phyloP scores from a whole-genome alignment of 1,140 invertebrate genomes.

The Pogonognathellus flavescens region DNA sequence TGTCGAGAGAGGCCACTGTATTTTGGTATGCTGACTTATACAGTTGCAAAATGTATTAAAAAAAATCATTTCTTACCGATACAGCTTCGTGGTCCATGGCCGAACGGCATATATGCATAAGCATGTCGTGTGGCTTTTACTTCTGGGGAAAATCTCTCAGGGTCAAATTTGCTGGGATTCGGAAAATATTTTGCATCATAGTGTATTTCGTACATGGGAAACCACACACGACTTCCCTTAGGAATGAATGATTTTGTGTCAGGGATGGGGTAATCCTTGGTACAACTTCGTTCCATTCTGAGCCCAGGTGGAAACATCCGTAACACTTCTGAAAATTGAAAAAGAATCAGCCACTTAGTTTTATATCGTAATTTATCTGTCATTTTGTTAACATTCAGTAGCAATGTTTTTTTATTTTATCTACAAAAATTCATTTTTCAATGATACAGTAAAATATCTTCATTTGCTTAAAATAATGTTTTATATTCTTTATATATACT shows the following conservation, averaged over 20 bases:
- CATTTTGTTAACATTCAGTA: too few relatives aligned
- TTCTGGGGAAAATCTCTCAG: constrained; percentile 70
- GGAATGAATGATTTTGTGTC: constrained; percentile 70
- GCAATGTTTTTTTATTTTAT: too few relatives aligned
- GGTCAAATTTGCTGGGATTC: constrained; percentile 70
- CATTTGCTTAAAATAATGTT: too few relatives aligned
- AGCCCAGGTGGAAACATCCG: constrained; percentile 73
- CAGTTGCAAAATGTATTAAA: too few relatives aligned
- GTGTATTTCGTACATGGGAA: not conserved
- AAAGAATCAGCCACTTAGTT: not conserved
- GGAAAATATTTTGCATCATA: constrained; percentile 71
- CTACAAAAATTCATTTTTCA: too few relatives aligned
- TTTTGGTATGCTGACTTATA: too few relatives aligned
- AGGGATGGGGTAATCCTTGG: constrained; percentile 68
- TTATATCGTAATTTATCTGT: too few relatives aligned
- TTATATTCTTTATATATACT: too few relatives aligned
- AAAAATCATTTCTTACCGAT: not conserved
- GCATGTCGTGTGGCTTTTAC: not conserved
- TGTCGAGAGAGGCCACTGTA: too few relatives aligned
- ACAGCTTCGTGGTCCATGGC: constrained; percentile 24
- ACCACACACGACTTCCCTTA: constrained; percentile 64
- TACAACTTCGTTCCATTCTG: constrained; percentile 69
- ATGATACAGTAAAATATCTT: too few relatives aligned
- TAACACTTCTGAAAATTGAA: constrained; percentile 28
- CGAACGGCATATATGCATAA: constrained; percentile 38